These are phyloP conservation scores for Mycetomoellerius zeteki DNA, from an alignment of 1,140 invertebrate genomes.

Conservation along the genomic window DNA sequence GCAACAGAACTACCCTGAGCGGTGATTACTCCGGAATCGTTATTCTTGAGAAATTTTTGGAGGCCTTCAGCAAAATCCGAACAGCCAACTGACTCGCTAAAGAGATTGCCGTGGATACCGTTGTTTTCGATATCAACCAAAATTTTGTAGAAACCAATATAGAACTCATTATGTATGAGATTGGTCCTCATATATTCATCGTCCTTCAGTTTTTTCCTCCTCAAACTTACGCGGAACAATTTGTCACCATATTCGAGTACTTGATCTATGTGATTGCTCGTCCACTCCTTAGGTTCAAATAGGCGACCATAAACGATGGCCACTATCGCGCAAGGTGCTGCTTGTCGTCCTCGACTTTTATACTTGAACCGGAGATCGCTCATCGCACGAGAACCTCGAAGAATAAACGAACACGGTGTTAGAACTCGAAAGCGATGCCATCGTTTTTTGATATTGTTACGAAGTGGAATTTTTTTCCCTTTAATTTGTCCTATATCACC, in stretches of 20 bases:
- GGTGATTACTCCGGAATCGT: conserved; percentile 78
- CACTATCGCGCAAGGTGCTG: conserved; percentile 72
- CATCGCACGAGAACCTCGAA: conserved; percentile 77
- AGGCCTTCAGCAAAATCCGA: conserved; percentile 77
- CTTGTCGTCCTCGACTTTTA: conserved; percentile 80
- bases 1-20: conserved; percentile 77
- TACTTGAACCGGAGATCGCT: conserved; percentile 76
- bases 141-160: conserved; percentile 78
- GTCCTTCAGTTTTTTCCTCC: conserved; percentile 65
- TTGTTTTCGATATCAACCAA: conserved; percentile 72
- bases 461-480: background rate
- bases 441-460: conserved; percentile 52
- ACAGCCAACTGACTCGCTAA: conserved; percentile 72
- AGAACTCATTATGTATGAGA: conserved; percentile 79
- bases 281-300: conserved; percentile 78
- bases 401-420: conserved; percentile 67
- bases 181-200: conserved; percentile 75
- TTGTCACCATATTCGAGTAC: conserved; percentile 79
- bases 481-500: conserved; percentile 20
- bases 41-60: conserved; percentile 71
- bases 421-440: conserved; percentile 79
- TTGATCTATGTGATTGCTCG: conserved; percentile 70
- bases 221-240: conserved; percentile 75
- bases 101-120: conserved; percentile 76
- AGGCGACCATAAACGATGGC: conserved; percentile 77